phyloP scores from a whole-genome alignment of 2,888 invertebrate species.

The Trypoxylon attenuatum region DNA sequence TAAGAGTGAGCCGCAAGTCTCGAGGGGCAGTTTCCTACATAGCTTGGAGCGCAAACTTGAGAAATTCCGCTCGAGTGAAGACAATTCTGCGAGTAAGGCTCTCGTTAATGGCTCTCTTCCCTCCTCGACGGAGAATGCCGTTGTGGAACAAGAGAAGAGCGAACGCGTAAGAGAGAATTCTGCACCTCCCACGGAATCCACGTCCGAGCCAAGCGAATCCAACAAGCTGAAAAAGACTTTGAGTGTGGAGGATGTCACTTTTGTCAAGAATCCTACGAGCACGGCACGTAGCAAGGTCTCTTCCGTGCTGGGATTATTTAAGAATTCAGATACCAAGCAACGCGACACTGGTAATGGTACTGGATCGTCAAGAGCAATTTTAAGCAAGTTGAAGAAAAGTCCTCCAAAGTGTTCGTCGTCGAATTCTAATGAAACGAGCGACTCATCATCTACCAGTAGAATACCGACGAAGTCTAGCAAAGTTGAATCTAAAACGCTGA shows the following conservation, averaged over 20 bases:
- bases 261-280: conserved; percentile 72
- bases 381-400: conserved; percentile 78
- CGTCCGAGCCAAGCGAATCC: neutral
- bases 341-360: conserved; percentile 32
- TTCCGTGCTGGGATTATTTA: conserved; percentile 85
- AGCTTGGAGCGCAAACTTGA: conserved; percentile 81
- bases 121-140: too few relatives aligned
- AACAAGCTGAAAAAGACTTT: conserved; percentile 16
- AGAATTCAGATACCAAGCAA: conserved; percentile 75
- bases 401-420: conserved; percentile 66
- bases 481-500: conserved; percentile 48
- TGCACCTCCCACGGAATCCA: conserved; percentile 51
- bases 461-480: conserved; percentile 67
- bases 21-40: conserved; percentile 80
- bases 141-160: conserved; percentile 74
- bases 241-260: conserved; percentile 74
- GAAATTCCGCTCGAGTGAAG: conserved; percentile 67
- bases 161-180: conserved; percentile 60
- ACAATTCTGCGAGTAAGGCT: conserved; percentile 56
- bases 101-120: conserved; percentile 70
- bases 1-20: conserved; percentile 52
- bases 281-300: conserved; percentile 83
- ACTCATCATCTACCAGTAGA: conserved; percentile 57
- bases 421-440: conserved; percentile 44
- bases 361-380: conserved; percentile 52